Conservation (phyloP, 2,888 invertebrate species). For the Thera obeliscata region DNA sequence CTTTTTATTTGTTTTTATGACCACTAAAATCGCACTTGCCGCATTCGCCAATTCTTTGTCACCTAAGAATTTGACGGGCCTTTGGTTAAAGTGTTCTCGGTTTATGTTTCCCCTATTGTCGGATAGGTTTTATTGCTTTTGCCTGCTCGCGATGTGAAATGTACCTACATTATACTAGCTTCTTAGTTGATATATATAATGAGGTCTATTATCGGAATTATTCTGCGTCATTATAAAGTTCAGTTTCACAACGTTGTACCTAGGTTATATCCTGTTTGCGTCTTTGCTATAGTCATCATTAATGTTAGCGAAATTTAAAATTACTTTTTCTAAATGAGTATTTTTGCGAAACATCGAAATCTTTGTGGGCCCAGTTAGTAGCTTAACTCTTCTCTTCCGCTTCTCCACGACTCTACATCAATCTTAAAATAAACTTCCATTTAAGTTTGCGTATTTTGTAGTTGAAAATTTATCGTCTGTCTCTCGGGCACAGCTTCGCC, state of each 20-base stretch:
- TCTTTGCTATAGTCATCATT: neutral
- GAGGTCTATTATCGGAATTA: too few species aligned
- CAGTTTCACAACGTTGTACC: neutral
- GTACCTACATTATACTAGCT: neutral
- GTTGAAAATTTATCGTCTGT: constrained; percentile 40
- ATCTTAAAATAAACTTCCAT: constrained; percentile 36
- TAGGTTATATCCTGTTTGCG: constrained; percentile 10
- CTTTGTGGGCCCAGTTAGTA: neutral
- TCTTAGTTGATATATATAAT: neutral
- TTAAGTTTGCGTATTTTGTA: constrained; percentile 38
- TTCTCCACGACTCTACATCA: constrained; percentile 17
- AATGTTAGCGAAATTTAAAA: neutral
- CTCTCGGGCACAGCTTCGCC: constrained; percentile 42
- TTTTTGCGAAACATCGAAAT: neutral
- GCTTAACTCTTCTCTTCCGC: neutral
- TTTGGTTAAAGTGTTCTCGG: constrained; percentile 56
- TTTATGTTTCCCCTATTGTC: constrained; percentile 50
- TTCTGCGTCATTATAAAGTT: neutral
- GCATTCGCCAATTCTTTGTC: constrained; percentile 59
- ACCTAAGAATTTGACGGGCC: constrained; percentile 53
- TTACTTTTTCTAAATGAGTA: too few species aligned
- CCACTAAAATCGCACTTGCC: constrained; percentile 66
- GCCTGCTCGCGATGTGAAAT: neutral
- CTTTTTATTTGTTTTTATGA: constrained; percentile 75
- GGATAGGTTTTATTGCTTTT: constrained; percentile 48